Base-by-base conservation (phyloP, 2,797 vertebrate genomes). In the Gila robusta region DNA sequence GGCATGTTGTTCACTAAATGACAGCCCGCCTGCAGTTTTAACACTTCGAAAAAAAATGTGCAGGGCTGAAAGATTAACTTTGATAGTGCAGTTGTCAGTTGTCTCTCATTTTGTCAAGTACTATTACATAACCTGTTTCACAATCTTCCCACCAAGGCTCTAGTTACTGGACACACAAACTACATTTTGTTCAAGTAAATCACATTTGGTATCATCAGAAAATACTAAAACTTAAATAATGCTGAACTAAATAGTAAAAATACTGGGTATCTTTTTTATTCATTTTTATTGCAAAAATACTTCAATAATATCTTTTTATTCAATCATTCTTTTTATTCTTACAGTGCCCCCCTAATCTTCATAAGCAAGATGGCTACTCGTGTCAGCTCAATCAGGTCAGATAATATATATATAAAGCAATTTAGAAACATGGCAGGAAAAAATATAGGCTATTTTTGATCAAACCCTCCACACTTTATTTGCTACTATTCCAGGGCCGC, bases 281-380 rank as follows among this genome's bases (percentile, higher is more conserved):
- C 0, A 32, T 73, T 74, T 8, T 37, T 11, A 37, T 56, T n/a
- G 21, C 28, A 56, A 59, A 78, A 78, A 62, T 41, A 6, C 35
- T 39, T n/a, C 56, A 59, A 59, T 59, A 2, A n/a, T 59, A 59
- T 59, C 0, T 59, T 32, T 32, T 32, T 32, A 32, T 32, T 32
- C 32, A 32, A 32, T 32, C 32, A 32, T 32, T 32, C 32, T 32
- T 32, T 32, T 32, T 87, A 66, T 19, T 83, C 90, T 89, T 93
- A 74, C 92, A 97, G 97, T 97, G 97, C 80, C 96, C 97, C 72
- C 95, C 96, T 62, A 97, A 97, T 91, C 96, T 97, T 90, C 96
- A 96, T 91, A 97, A 97, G 86, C 97, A 97, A 92, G 97, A 97
- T 87, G 96, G 96, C 69, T 97, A 96, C 87, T 90, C 94, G 82